A percentile compares a stretch with the other conserved stretches of the same genome.
Evolutionary conservation across 2,113 vertebrate genomes (phyloP).

Genomic region (Ardeotis arabs): DNA sequence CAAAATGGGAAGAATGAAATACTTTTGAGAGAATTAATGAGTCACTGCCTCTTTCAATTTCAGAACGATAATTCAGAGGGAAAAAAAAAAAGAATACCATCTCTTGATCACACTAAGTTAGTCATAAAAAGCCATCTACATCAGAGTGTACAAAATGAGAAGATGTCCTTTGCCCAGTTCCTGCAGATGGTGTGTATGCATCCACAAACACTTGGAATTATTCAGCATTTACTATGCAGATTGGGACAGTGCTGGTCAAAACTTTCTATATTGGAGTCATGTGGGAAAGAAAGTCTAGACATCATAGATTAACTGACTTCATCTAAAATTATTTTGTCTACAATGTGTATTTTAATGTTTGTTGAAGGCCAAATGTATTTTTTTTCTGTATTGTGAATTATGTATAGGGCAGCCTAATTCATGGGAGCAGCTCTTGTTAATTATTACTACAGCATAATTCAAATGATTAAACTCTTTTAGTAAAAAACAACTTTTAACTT

Average conservation of each 20-base stretch:
- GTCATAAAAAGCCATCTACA: background rate
- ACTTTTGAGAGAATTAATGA: background rate
- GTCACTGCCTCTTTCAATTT: background rate
- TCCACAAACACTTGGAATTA: background rate
- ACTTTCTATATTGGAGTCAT: slow-evolving; percentile 17
- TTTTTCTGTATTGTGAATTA: background rate
- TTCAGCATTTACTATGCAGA: background rate
- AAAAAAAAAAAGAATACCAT: background rate
- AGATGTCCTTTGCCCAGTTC: background rate
- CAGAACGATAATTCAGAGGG: rapidly evolving
- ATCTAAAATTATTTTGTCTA: background rate
- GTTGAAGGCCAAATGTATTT: background rate
- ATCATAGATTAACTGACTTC: background rate
- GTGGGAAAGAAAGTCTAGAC: slow-evolving; percentile 51
- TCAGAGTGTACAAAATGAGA: background rate
- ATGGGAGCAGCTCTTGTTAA: background rate
- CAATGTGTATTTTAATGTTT: background rate
- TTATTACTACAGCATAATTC: background rate
- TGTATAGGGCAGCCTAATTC: background rate
- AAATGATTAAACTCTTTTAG: background rate
- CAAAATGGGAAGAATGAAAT: background rate
- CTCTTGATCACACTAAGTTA: background rate
- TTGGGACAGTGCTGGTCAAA: slow-evolving; percentile 25
- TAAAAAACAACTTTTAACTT: background rate
- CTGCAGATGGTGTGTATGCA: background rate